Conservation (phyloP, 2,888 invertebrate genomes). For the Rhamphomyia laevipes region DNA sequence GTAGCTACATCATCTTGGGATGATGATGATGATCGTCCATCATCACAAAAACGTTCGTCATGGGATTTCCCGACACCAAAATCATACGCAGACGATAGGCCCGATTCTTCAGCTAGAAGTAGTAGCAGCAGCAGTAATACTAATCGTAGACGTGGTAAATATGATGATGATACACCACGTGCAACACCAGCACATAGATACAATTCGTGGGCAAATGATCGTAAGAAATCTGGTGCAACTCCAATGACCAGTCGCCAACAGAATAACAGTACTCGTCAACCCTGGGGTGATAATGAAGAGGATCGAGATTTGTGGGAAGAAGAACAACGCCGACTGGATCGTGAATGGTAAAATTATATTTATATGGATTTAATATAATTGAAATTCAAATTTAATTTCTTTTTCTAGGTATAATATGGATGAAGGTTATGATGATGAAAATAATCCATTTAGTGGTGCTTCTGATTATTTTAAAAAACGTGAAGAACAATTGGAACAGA, state of each 20-base stretch:
- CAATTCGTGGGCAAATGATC: slow-evolving; percentile 63
- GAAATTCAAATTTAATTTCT: background rate
- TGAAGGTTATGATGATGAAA: slow-evolving; percentile 84
- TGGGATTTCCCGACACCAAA: slow-evolving; percentile 92
- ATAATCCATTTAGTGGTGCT: slow-evolving; percentile 82
- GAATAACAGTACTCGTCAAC: slow-evolving; percentile 24
- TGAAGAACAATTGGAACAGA: slow-evolving; percentile 83
- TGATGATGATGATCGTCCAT: slow-evolving; percentile 47
- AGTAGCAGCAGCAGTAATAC: slow-evolving; percentile 30
- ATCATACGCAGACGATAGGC: slow-evolving; percentile 38
- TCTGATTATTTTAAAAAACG: slow-evolving; percentile 89
- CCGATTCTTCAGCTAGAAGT: slow-evolving; percentile 28
- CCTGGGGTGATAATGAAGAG: slow-evolving; percentile 50
- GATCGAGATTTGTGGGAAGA: slow-evolving; percentile 81
- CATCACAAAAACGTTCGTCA: slow-evolving; percentile 55
- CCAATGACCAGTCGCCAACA: slow-evolving; percentile 40
- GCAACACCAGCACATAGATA: slow-evolving; percentile 77
- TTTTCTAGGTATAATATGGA: slow-evolving; percentile 68
- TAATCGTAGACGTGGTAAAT: slow-evolving; percentile 24
- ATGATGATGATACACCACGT: slow-evolving; percentile 58
- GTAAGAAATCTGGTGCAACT: slow-evolving; percentile 53
- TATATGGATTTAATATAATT: background rate
- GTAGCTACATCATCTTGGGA: slow-evolving; percentile 48
- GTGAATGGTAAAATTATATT: slow-evolving; percentile 60
- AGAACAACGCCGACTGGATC: slow-evolving; percentile 78